Conservation (phyloP, 2,113 vertebrate genomes). For the Ictalurus furcatus region DNA sequence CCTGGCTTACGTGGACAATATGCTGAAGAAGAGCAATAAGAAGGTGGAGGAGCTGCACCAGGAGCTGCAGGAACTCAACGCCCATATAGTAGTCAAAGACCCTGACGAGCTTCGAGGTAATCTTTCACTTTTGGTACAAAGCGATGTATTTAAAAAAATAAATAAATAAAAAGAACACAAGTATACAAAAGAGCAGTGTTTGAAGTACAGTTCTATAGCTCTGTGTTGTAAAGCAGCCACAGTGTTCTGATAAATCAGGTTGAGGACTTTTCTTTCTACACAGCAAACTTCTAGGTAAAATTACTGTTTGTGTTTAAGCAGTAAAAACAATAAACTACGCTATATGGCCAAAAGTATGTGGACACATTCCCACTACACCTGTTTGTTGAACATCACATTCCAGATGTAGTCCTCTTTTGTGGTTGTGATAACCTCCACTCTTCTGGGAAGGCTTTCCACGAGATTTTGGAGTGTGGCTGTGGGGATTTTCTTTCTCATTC, state of each 20-base stretch:
- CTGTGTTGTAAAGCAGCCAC: background rate
- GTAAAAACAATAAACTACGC: background rate
- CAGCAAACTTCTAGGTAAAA: background rate
- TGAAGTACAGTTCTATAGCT: background rate
- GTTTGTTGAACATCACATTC: background rate
- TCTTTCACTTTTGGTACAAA: background rate
- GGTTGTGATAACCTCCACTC: background rate
- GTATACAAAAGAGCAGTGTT: background rate
- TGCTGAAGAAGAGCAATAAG: conserved; percentile 98
- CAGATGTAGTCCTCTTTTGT: background rate
- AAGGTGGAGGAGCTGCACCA: conserved; percentile 97
- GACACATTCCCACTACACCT: background rate
- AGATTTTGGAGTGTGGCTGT: background rate
- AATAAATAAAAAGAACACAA: background rate
- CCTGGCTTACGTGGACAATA: conserved; percentile 97
- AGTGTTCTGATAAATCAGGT: background rate
- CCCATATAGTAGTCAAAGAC: conserved; percentile 96
- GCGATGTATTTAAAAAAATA: background rate
- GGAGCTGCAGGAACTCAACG: conserved; percentile 95
- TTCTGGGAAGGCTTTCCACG: background rate
- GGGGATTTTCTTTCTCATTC: background rate
- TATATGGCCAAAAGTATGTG: background rate
- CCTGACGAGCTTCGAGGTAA: conserved; percentile 92
- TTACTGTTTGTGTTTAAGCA: background rate
- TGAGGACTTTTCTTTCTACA: too few species aligned